Base-by-base conservation (phyloP, 2,113 vertebrate species). In the Lipophrys pholis region DNA sequence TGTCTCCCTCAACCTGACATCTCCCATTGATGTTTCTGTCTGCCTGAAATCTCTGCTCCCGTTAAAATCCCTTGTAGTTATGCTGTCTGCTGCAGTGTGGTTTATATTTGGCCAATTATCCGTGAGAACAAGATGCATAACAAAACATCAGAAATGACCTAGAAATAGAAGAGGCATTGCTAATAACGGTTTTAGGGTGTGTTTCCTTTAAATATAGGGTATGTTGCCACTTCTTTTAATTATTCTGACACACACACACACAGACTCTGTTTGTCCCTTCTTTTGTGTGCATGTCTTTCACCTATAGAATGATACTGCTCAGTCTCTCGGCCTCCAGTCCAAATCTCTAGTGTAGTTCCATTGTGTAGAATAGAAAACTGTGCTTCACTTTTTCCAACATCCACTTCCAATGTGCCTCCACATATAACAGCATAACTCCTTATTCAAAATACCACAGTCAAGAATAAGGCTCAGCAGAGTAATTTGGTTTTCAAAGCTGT, bases 51-150 rank as follows among this genome's bases (percentile, higher is more conserved):
- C 16, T 65, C 54, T 73, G 41, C 43, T 59, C 54, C 43, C 10
- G 71, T 72, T 48, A 77, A 46, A 56, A 48, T 38, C 9, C 12
- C 21, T 58, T 69, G 73, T 49, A 16, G 11, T 43, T 46, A 8
- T 36, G 63, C 38, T 61, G 50, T 62, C 38, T 54, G 14, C 54
- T 79, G 49, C 21, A 30, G 14, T 38, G 11, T 11, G 7, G 15
- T 79, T 71, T 74, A 40, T 50, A 40, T 74, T 63, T 60, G 50
- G 15, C 70, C 70, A 87, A 76, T 82, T 90, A 82, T 78, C 56
- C 73, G 48, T 30, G 12, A 73, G 45, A 75, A 62, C 6, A 67
- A 65, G 42, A 66, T 16, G 59, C 8, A 49, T 50, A 71, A 52
- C 50, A 78, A 69, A 68, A 64, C 21, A 71, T 62, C 45, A 62